phyloP scores from a whole-genome alignment of 2,113 vertebrate genomes.

The Penelope pileata region DNA sequence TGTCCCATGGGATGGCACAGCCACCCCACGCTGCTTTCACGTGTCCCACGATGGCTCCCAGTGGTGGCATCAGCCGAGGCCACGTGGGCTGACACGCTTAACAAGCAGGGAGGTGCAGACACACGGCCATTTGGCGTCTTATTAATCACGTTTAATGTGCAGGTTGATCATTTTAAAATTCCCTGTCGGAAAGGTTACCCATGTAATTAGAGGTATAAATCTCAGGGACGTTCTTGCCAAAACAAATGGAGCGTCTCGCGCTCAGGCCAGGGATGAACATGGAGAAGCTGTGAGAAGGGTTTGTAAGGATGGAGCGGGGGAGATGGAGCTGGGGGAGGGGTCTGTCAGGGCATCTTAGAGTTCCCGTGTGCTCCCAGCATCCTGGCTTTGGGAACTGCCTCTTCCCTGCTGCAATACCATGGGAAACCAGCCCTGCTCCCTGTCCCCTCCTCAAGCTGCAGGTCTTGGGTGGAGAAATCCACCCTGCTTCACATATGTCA shows the following conservation, averaged over 20 bases:
- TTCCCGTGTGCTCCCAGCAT: neutral
- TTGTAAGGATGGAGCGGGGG: neutral
- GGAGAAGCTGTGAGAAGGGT: neutral
- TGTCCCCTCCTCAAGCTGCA: neutral
- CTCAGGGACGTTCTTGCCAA: constrained; percentile 52
- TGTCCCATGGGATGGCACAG: accelerated
- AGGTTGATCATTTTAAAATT: constrained; percentile 40
- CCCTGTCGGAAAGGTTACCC: constrained; percentile 29
- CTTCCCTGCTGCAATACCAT: neutral
- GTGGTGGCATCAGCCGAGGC: neutral
- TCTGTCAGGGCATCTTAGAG: neutral
- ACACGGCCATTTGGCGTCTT: neutral
- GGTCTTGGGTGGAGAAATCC: neutral
- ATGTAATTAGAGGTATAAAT: constrained; percentile 51
- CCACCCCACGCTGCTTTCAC: neutral
- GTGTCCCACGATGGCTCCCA: accelerated
- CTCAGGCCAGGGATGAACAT: neutral
- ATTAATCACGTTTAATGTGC: constrained; percentile 58
- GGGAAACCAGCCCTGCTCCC: neutral
- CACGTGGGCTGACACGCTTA: neutral
- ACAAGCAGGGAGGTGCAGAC: constrained; percentile 10
- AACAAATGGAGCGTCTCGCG: constrained; percentile 1
- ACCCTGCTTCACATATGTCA: neutral
- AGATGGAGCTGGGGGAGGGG: neutral
- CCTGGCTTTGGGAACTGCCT: neutral